Base-by-base conservation (phyloP, 2,888 invertebrate genomes). In the Mythimna lalbum region DNA sequence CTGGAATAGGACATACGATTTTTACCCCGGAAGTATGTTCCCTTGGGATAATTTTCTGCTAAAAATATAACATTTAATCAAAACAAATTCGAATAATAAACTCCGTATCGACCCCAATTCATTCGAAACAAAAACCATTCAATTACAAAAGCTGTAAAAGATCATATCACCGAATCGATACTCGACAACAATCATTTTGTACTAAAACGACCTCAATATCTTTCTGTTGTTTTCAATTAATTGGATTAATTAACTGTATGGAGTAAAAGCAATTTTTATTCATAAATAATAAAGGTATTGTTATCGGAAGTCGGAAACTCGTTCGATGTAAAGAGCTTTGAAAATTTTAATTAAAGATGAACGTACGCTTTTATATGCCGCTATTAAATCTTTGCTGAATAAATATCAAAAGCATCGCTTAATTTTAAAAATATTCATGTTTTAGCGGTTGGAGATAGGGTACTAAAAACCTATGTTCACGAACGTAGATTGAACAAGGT, bases 341-440 rank as follows among this genome's bases (percentile, higher is more conserved):
- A 78, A 87, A 87, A 90, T 90, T 91, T 92, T 92, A 92, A 93
- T 93, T 91, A 92, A 90, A 88, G 87, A 88, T 84, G 83, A 68
- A 80, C 83, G 73, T 36, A 73, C 81, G 78, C 78, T 80, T 86
- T 82, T 85, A 82, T 80, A 73, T 78, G 78, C 81, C 75, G 86
- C 80, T 87, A 89, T 89, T 88, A 87, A 85, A 85, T 78, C 83
- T 79, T 74, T 63, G 53, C 78, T 67, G 76, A 78, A 62, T 83
- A 72, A 80, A 84, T 85, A 85, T 86, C 79, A 83, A 83, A 86
- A 82, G 76, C 33, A 62, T 12, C 23, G 53, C 50, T 62, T 57
- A 70, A 78, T 82, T 77, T 69, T 52, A 36, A 59, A 62, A 80
- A 81, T 68, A 50, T 57, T 80, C 31, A 68, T 76, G 33, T 55